Evolutionary conservation across 1,140 invertebrate species (phyloP).

Genomic region (Lepidurus packardi): DNA sequence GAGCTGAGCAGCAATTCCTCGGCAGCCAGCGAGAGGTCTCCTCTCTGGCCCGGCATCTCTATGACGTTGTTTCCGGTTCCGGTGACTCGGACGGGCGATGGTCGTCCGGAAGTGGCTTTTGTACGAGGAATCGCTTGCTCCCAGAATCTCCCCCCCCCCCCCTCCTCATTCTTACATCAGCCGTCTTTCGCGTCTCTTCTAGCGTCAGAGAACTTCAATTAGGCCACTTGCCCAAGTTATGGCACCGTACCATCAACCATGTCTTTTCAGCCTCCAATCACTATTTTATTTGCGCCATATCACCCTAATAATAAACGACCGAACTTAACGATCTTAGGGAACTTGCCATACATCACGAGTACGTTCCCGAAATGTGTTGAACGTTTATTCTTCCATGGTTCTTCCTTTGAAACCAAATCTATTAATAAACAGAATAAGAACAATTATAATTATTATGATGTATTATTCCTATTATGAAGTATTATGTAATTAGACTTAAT

Average conservation of each 20-base stretch:
- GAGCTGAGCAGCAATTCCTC: constrained; percentile 5
- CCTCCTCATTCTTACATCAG: not conserved
- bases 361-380: not conserved
- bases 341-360: not conserved
- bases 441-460: too few relatives aligned
- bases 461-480: too few relatives aligned
- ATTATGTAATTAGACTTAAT: too few relatives aligned
- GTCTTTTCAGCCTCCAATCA: not conserved
- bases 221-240: constrained; percentile 21
- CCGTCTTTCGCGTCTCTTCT: constrained; percentile 8
- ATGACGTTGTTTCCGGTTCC: constrained; percentile 21
- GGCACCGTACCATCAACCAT: not conserved
- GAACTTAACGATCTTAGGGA: constrained; percentile 1
- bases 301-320: not conserved
- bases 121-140: constrained; percentile 2
- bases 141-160: not conserved
- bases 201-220: constrained; percentile 19
- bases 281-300: not conserved
- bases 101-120: constrained; percentile 16
- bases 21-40: not conserved
- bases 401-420: not conserved
- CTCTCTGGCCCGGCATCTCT: constrained; percentile 9
- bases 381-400: not conserved
- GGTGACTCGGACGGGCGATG: constrained; percentile 16
- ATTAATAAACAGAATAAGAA: too few relatives aligned